Evolutionary conservation across 2,113 vertebrate genomes (phyloP), one percentile per base, ranked within the genome.

Genomic region (Mesocricetus auratus): DNA sequence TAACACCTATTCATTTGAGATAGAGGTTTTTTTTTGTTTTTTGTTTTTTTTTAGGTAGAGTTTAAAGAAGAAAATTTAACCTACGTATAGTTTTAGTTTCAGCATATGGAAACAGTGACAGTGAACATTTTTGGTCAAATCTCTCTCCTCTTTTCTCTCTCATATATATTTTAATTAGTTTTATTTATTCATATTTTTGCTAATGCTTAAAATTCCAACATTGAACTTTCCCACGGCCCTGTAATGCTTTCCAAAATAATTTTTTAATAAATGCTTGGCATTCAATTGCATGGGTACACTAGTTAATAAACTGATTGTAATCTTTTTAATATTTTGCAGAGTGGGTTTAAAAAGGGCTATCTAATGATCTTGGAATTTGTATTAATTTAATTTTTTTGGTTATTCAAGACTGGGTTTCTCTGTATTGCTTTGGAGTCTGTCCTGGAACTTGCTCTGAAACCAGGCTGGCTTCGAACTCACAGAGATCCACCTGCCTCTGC

Each of bases 21-120:
- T 1, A 13, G n/a, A n/a, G n/a, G n/a, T n/a, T n/a, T n/a, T n/a
- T n/a, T n/a, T n/a, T n/a, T n/a, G n/a, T n/a, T n/a, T n/a, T n/a
- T n/a, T n/a, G n/a, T n/a, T n/a, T n/a, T n/a, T n/a, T n/a, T n/a
- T n/a, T n/a, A n/a, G n/a, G n/a, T n/a, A n/a, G 47, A 24, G 22
- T 71, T 85, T 66, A 56, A 24, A 45, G 13, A 42, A 33, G 66
- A 83, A 21, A 39, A 47, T 21, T 15, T 19, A 56, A 74, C 12
- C 36, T 24, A 0, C 7, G 24, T 58, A 0, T 19, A 16, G 39
- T 42, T 56, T 33, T 24, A 3, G 9, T 47, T 62, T n/a, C 5
- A 3, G 10, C 21, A 58, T 0, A 3, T 7, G 0, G 33, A 93
- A 53, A 15, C 0, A 5, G 19, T 26, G 2, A 31, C 62, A 7